Percentiles rank a stretch among this genome's conserved stretches.
phyloP scores from a whole-genome alignment of 2,888 invertebrate genomes.

The Metopia argyrocephala region DNA sequence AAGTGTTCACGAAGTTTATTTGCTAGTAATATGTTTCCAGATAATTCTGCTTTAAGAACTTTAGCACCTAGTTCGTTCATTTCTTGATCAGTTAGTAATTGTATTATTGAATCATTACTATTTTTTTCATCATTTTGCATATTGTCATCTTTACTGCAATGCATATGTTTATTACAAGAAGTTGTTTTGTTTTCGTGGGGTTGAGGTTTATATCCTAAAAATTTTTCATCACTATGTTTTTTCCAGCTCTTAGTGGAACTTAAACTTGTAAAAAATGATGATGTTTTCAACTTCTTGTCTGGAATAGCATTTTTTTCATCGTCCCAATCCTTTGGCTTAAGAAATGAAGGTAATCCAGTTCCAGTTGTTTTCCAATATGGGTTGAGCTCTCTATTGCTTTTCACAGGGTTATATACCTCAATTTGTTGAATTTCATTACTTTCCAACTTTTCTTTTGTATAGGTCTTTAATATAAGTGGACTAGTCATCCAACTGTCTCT shows the following conservation, averaged over 20 bases:
- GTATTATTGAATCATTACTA: slow-evolving; percentile 57
- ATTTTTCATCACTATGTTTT: slow-evolving; percentile 46
- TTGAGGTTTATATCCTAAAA: slow-evolving; percentile 61
- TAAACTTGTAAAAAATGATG: not conserved
- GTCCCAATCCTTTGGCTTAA: slow-evolving; percentile 76
- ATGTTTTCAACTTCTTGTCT: not conserved
- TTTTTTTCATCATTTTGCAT: slow-evolving; percentile 32
- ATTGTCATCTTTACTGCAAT: slow-evolving; percentile 42
- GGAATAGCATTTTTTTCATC: slow-evolving; percentile 70
- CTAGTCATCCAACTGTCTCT: slow-evolving; percentile 91
- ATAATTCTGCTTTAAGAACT: slow-evolving; percentile 95
- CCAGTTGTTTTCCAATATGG: slow-evolving; percentile 96
- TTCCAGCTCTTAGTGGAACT: slow-evolving; percentile 49
- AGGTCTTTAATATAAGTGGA: slow-evolving; percentile 77
- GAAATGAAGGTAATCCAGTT: slow-evolving; percentile 85
- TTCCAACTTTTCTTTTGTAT: slow-evolving; percentile 78
- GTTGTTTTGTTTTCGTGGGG: slow-evolving; percentile 4
- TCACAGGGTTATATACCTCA: slow-evolving; percentile 84
- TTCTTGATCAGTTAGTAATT: slow-evolving; percentile 86
- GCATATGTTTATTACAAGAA: slow-evolving; percentile 27
- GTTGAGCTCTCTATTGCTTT: slow-evolving; percentile 89
- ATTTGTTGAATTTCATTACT: slow-evolving; percentile 80
- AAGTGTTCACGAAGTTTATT: slow-evolving; percentile 86
- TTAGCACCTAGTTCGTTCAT: slow-evolving; percentile 94
- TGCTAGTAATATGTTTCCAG: slow-evolving; percentile 87